These are phyloP conservation scores for Hypotaenidia okinawae DNA, from an alignment of 2,797 vertebrate species.

Conservation along the genomic window DNA sequence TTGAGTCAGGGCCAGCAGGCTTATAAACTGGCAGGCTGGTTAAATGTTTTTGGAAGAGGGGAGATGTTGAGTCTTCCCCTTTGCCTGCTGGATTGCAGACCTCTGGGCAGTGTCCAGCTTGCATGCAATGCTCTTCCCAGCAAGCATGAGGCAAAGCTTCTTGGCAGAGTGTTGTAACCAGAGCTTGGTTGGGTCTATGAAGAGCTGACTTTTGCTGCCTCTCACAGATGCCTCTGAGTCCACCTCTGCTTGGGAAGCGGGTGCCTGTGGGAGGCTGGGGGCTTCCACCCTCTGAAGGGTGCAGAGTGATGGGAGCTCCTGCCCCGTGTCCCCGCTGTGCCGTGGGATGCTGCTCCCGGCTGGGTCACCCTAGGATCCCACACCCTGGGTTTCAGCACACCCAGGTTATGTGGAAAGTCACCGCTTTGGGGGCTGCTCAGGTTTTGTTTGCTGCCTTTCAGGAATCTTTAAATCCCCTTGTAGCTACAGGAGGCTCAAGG, in stretches of 20 bases:
- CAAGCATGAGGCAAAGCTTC: background rate
- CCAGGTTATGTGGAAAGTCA: rapidly evolving
- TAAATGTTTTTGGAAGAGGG: background rate
- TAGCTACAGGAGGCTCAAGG: background rate
- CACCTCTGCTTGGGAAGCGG: background rate
- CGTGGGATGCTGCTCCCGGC: background rate
- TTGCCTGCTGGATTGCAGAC: background rate
- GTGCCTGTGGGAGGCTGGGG: background rate
- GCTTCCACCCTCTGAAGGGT: background rate
- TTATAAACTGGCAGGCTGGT: background rate
- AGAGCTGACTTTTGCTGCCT: background rate
- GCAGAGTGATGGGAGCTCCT: background rate
- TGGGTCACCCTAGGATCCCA: background rate
- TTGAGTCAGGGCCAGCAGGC: rapidly evolving
- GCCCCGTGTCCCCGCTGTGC: background rate
- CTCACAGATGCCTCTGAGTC: background rate
- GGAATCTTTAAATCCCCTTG: background rate
- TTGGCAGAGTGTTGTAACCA: background rate
- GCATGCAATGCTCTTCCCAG: background rate
- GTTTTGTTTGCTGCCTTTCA: background rate
- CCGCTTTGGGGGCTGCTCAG: background rate
- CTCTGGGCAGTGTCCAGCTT: background rate
- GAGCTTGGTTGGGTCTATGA: background rate
- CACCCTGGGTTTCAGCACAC: background rate
- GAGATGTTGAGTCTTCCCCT: background rate